Base-by-base conservation (phyloP, 2,888 invertebrate species). In the Tinea pellionella region DNA sequence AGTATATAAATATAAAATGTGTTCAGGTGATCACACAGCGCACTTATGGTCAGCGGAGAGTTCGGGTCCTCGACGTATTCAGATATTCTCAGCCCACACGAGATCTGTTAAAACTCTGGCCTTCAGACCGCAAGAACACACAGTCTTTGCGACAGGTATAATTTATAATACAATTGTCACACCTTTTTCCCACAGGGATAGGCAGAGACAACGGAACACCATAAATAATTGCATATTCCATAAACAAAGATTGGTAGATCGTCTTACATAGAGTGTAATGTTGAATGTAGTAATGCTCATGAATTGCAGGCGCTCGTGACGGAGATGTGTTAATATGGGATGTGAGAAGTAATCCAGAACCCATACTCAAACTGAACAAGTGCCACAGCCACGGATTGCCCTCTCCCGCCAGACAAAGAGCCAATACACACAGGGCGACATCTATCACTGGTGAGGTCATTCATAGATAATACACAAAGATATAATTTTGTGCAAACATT, bases 261-360 rank as follows among this genome's bases (percentile, higher is more conserved):
- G n/a, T n/a, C n/a, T n/a, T n/a, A n/a, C n/a, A n/a, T n/a, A n/a
- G n/a, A n/a, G n/a, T n/a, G n/a, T n/a, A n/a, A n/a, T n/a, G n/a
- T n/a, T n/a, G n/a, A n/a, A n/a, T n/a, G n/a, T n/a, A n/a, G n/a
- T n/a, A n/a, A n/a, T n/a, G n/a, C n/a, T n/a, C n/a, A n/a, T n/a
- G n/a, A n/a, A 24, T 37, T 9, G 9, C 37, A 37, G 96, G 97
- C 15, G 93, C 94, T 0, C 86, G 97, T 32, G 97, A 97, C 80
- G 96, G 97, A 0, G 92, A 92, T 66, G 93, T 97, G 15, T 90
- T 95, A 67, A 74, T 96, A 15, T 97, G 96, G 96, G 97, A 97
- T 73, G 90, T 89, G 0, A 1, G 84, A 78, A 88, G 88, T 18
- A 83, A 78, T 61, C 78, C 80, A 11, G 80, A 75, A 56, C 74